Evolutionary conservation across 64 coral and sea anemone species (phyloP).

Genomic region (Pocillopora verrucosa): DNA sequence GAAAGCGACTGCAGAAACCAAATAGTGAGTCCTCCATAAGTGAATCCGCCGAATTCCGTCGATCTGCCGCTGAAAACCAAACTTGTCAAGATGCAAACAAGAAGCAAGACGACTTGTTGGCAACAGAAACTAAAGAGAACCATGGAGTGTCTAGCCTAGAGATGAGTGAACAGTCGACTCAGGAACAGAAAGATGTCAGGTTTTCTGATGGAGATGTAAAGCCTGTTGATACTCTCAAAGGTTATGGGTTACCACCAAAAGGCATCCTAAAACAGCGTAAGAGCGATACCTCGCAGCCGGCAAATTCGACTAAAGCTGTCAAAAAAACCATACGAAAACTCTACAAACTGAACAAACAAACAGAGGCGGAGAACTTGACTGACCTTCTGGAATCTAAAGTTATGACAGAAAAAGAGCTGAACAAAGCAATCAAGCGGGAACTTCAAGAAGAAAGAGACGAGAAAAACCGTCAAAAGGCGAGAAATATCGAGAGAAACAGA

Average conservation of each 20-base stretch:
- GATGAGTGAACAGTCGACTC: background rate
- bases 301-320: background rate
- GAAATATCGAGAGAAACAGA: conserved; percentile 15
- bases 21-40: too few relatives aligned
- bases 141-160: background rate
- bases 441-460: conserved; percentile 32
- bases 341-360: conserved; percentile 1
- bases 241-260: background rate
- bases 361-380: background rate
- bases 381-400: conserved; percentile 22
- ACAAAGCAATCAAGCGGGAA: conserved; percentile 37
- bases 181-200: too few relatives aligned
- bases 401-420: conserved; percentile 21
- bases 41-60: too few relatives aligned
- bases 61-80: too few relatives aligned
- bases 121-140: background rate
- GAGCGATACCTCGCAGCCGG: background rate
- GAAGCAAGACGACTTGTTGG: background rate
- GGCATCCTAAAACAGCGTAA: background rate
- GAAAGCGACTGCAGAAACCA: too few relatives aligned
- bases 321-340: background rate
- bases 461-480: conserved; percentile 4
- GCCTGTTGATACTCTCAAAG: background rate
- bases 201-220: too few relatives aligned
- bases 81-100: too few relatives aligned